A percentile compares a stretch with the other conserved stretches of the same genome.
Conservation (phyloP, 2,113 vertebrate species). For the Physeter macrocephalus region DNA sequence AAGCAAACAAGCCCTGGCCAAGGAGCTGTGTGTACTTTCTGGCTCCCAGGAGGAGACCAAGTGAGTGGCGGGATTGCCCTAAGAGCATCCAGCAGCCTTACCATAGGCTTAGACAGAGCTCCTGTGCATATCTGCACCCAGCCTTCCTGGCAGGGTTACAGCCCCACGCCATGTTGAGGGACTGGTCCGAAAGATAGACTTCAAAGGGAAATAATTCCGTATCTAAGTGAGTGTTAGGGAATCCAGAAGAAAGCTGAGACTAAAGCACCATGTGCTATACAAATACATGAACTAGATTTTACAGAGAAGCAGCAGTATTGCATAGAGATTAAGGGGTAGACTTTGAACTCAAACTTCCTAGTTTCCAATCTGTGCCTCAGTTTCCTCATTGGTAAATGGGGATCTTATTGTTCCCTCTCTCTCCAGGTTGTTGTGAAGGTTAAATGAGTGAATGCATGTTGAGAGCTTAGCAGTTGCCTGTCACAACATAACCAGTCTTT, state of each 20-base stretch:
- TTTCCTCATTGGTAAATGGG: not conserved
- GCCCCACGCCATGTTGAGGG: not conserved
- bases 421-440: not conserved
- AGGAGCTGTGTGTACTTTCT: not conserved
- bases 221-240: not conserved
- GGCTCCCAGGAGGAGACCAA: not conserved
- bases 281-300: not conserved
- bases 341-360: not conserved
- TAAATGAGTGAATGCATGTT: not conserved
- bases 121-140: not conserved
- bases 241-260: not conserved
- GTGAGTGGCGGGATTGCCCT: not conserved
- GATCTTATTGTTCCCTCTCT: not conserved
- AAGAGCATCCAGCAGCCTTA: not conserved
- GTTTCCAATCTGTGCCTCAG: not conserved
- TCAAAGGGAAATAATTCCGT: not conserved
- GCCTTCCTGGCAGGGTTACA: not conserved
- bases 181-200: not conserved
- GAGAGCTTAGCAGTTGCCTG: not conserved
- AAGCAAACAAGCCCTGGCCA: not conserved
- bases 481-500: not conserved
- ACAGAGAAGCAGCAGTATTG: not conserved
- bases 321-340: not conserved
- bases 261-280: not conserved
- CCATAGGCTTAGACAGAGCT: not conserved